Percentiles rank a stretch among this genome's conserved stretches.
phyloP scores from a whole-genome alignment of 2,113 vertebrate species.

The Psammodynastes pulverulentus region DNA sequence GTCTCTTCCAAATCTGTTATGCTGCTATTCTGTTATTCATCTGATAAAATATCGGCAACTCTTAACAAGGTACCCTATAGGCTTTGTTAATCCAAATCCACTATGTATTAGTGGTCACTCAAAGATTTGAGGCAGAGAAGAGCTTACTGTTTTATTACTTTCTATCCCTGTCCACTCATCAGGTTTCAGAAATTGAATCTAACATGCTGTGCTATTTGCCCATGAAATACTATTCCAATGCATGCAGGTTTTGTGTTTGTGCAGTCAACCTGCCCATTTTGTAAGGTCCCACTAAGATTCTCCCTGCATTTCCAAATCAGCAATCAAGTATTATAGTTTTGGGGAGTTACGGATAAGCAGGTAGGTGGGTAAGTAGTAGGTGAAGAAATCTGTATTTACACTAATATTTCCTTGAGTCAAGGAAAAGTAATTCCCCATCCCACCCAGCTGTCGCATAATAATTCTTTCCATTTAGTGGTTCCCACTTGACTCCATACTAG shows the following conservation, averaged over 20 bases:
- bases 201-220: not conserved
- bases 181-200: not conserved
- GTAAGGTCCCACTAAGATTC: not conserved
- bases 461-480: not conserved
- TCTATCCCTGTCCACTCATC: not conserved
- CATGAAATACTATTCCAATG: not conserved
- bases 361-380: not conserved
- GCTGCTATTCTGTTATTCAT: not conserved
- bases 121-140: not conserved
- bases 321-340: not conserved
- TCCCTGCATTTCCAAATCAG: not conserved
- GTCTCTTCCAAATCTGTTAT: too few species aligned
- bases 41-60: not conserved
- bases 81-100: not conserved
- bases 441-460: not conserved
- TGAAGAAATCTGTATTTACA: not conserved
- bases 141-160: not conserved
- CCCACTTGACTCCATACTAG: not conserved
- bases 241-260: not conserved
- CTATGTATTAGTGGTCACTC: not conserved
- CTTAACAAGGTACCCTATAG: not conserved
- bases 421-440: not conserved
- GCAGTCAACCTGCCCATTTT: not conserved
- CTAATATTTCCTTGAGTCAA: not conserved
- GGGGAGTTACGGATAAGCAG: not conserved